Base-by-base conservation (phyloP, 2,888 invertebrate genomes). In the Terebella lapidaria region DNA sequence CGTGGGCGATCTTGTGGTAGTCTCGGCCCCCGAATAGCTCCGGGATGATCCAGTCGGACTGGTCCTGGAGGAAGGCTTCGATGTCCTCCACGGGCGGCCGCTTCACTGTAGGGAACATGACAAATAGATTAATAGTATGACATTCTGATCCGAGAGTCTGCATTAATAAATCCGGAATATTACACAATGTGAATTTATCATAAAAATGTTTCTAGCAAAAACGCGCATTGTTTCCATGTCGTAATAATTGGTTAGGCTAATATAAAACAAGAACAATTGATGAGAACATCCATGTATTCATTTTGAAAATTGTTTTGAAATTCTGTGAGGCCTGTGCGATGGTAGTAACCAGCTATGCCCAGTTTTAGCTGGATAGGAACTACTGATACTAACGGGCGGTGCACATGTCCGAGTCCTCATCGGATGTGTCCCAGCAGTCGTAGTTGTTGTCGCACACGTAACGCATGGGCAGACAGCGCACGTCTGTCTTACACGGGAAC, bases 371-470 rank as follows among this genome's bases (percentile, higher is more conserved):
- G n/a, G n/a, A n/a, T n/a, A n/a, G n/a, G n/a, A n/a, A n/a, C n/a
- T n/a, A n/a, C n/a, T n/a, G 5, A 22, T 25, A 67, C 74, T 69
- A 64, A 77, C 77, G 70, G 55, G 75, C 76, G 52, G 71, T 75
- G 63, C 77, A 77, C 47, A 77, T 69, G 49, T 71, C 74, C 45
- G 68, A 67, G 57, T 74, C 72, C 64, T 77, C 77, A 58, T 77
- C 77, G 60, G 72, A 76, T 25, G 75, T 75, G 54, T 74, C 76
- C 2, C 73, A 73, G 62, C 77, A 77, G 60, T 77, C 75, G 15
- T 64, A 70, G 58, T 71, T 72, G 45, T 70, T 70, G 60, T 77
- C 76, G 68, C 77, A 77, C n/a, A 77, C 70, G 60, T 70, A 71
- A 28, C 70, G 71, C 65, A 76, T 69, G 20, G 75, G 70, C 69